Conservation (phyloP, 2,113 vertebrate species). For the Sisor rabdophorus region DNA sequence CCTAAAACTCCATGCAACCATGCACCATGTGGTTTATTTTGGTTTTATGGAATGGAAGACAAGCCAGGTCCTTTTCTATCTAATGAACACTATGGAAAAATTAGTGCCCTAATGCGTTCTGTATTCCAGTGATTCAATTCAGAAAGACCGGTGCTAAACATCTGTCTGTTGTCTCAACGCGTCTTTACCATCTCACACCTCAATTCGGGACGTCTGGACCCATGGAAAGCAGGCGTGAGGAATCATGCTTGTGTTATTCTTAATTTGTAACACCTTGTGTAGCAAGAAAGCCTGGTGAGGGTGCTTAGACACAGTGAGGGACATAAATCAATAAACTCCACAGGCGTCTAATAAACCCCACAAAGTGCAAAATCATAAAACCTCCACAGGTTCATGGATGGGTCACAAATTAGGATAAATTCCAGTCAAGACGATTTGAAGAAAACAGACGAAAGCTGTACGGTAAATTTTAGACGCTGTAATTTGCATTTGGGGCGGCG, state of each 20-base stretch:
- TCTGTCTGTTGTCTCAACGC: background rate
- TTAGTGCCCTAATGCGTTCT: background rate
- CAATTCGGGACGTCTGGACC: conserved; percentile 15
- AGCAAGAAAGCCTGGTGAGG: background rate
- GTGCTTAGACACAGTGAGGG: conserved; percentile 1
- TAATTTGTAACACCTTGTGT: conserved; percentile 33
- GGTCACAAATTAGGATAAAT: background rate
- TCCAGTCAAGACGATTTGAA: background rate
- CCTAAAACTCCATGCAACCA: background rate
- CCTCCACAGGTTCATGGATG: background rate
- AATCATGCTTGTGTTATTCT: background rate
- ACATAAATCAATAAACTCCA: conserved; percentile 37
- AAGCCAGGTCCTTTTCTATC: background rate
- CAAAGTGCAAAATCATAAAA: background rate
- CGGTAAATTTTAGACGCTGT: too few species aligned
- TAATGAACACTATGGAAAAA: background rate
- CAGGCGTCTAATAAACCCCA: conserved; percentile 20
- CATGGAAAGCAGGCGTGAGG: conserved; percentile 7
- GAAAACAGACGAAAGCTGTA: background rate
- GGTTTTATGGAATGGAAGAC: background rate
- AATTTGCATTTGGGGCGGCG: too few species aligned
- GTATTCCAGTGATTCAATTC: background rate
- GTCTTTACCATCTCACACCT: conserved; percentile 1
- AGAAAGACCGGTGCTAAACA: background rate
- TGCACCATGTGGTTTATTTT: background rate